Percentiles rank a stretch among this genome's conserved stretches.
These are phyloP conservation scores for Eriocheir sinensis DNA, from an alignment of 1,140 invertebrate genomes.

Conservation along the genomic window DNA sequence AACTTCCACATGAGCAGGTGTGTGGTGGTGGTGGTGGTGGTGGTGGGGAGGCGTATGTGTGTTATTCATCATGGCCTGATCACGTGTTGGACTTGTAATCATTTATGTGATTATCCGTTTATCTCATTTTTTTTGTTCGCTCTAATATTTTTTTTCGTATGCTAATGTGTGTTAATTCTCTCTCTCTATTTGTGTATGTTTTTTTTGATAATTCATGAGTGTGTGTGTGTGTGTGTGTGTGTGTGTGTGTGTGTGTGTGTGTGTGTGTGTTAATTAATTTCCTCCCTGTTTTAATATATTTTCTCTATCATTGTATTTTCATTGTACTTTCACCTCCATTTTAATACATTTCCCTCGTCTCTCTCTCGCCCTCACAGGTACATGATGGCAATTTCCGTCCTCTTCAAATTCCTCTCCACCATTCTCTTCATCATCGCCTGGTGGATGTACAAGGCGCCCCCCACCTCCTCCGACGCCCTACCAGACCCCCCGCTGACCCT, in stretches of 20 bases:
- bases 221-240: not conserved
- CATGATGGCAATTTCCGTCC: constrained; percentile 65
- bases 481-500: not conserved
- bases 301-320: too few relatives aligned
- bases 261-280: too few relatives aligned
- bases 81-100: not conserved
- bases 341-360: not conserved
- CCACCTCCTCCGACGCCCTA: too few relatives aligned
- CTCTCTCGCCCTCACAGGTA: constrained; percentile 29
- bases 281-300: too few relatives aligned
- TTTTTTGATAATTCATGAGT: not conserved
- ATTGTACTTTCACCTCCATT: too few relatives aligned
- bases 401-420: constrained; percentile 53
- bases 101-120: not conserved
- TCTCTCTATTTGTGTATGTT: too few relatives aligned
- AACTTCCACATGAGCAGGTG: constrained; percentile 88
- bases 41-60: not conserved
- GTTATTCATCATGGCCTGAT: not conserved
- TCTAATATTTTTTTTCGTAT: too few relatives aligned
- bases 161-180: not conserved
- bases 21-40: too few relatives aligned
- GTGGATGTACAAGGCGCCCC: constrained; percentile 52
- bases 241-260: not conserved
- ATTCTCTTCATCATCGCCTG: constrained; percentile 53
- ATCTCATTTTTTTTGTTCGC: not conserved